These are phyloP conservation scores for Luffia ferchaultella DNA, from an alignment of 2,888 invertebrate genomes.

Conservation along the genomic window DNA sequence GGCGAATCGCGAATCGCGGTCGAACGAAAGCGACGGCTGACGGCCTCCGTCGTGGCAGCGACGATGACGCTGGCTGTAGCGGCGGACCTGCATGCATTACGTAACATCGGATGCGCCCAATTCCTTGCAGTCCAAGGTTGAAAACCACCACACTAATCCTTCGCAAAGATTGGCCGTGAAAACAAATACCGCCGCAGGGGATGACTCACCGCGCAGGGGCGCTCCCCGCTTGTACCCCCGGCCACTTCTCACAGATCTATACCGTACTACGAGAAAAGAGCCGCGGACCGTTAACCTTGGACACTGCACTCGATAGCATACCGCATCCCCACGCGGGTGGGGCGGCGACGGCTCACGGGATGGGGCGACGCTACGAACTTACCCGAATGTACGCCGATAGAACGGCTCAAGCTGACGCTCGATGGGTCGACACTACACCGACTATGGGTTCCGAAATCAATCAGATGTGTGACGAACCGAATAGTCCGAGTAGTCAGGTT, in stretches of 20 bases:
- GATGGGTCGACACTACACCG: conserved; percentile 32
- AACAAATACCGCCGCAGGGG: conserved; percentile 31
- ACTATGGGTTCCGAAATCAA: conserved; percentile 11
- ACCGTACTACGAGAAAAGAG: conserved; percentile 28
- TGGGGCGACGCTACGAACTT: conserved; percentile 35
- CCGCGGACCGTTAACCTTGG: conserved; percentile 33
- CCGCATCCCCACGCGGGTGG: not conserved
- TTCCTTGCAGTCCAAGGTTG: conserved; percentile 26
- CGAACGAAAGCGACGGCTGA: conserved; percentile 43
- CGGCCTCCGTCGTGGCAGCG: no score
- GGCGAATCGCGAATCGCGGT: conserved; percentile 12
- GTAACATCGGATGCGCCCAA: conserved; percentile 51
- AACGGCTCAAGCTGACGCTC: conserved; percentile 26
- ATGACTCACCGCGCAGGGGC: conserved; percentile 58
- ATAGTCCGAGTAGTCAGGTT: conserved; percentile 24
- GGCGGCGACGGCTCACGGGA: conserved; percentile 12
- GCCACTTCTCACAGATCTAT: conserved; percentile 20
- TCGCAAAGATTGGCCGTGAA: conserved; percentile 55
- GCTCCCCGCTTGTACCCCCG: conserved; percentile 36
- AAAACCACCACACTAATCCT: conserved; percentile 16
- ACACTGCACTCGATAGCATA: conserved; percentile 26
- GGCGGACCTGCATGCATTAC: conserved; percentile 53
- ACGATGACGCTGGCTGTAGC: no score
- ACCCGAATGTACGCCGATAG: conserved; percentile 34
- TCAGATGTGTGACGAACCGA: no score